Percentiles rank a stretch among this genome's conserved stretches.
These are phyloP conservation scores for Globia sparganii DNA, from an alignment of 2,888 invertebrate genomes.

Conservation along the genomic window DNA sequence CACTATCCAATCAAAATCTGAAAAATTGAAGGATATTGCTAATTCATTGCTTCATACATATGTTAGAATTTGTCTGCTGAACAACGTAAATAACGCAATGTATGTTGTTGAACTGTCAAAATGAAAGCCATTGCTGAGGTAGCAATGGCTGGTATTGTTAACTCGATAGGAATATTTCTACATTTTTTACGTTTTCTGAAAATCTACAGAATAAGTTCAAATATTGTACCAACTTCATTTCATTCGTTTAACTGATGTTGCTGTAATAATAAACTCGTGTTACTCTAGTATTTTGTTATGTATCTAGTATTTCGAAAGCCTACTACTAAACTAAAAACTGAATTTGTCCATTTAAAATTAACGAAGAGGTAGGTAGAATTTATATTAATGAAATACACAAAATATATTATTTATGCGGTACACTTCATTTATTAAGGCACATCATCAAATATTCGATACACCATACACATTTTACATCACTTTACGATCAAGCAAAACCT, in stretches of 20 bases:
- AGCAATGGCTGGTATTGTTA: not conserved
- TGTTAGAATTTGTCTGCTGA: too few species aligned
- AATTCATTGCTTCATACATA: too few species aligned
- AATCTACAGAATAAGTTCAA: not conserved
- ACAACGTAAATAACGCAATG: too few species aligned
- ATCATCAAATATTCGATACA: conserved; percentile 59
- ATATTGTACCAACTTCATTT: too few species aligned
- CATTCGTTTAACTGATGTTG: not conserved
- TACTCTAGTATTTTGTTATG: not conserved
- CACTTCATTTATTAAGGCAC: conserved; percentile 32
- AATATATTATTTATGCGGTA: not conserved
- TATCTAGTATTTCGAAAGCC: not conserved
- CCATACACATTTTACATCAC: conserved; percentile 20
- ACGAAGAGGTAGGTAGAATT: not conserved
- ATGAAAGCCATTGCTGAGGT: too few species aligned
- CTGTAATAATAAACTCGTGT: not conserved
- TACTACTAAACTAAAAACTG: not conserved
- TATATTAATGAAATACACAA: conserved; percentile 12
- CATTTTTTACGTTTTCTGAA: not conserved
- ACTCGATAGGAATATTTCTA: not conserved
- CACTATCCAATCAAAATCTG: too few species aligned
- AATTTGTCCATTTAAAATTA: not conserved
- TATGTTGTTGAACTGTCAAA: too few species aligned
- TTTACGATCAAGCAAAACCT: conserved; percentile 48
- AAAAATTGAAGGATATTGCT: too few species aligned